Conservation (phyloP, 2,888 invertebrate species). For the Drosophila limbata region DNA sequence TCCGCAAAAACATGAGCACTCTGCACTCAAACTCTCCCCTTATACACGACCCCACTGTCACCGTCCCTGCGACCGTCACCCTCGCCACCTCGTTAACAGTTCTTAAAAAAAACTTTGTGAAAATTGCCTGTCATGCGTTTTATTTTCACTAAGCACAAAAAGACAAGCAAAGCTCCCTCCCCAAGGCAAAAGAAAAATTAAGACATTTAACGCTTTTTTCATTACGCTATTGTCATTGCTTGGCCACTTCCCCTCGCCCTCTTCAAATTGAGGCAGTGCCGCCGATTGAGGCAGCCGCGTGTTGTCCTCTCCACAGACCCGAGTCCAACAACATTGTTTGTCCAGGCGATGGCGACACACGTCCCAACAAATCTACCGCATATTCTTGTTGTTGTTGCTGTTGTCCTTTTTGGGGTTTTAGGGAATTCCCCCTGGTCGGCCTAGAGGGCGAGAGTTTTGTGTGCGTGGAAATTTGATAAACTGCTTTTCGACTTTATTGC, state of each 20-base stretch:
- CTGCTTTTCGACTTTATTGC: slow-evolving; percentile 82
- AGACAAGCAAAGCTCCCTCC: slow-evolving; percentile 13
- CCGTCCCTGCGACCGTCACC: background rate
- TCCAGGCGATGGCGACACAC: slow-evolving; percentile 55
- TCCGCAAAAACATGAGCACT: slow-evolving; percentile 9
- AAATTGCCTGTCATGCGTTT: slow-evolving; percentile 78
- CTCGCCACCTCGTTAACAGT: slow-evolving; percentile 47
- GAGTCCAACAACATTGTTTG: slow-evolving; percentile 41
- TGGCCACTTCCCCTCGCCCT: background rate
- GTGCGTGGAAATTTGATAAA: slow-evolving; percentile 78
- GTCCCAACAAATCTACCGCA: slow-evolving; percentile 49
- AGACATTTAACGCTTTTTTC: slow-evolving; percentile 79
- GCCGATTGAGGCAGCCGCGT: slow-evolving; percentile 14
- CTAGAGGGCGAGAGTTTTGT: slow-evolving; percentile 3
- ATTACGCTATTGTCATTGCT: slow-evolving; percentile 60
- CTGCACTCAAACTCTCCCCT: background rate
- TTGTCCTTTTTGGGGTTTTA: slow-evolving; percentile 10
- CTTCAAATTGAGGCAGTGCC: slow-evolving; percentile 6
- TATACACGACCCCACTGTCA: background rate
- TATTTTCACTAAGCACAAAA: slow-evolving; percentile 57
- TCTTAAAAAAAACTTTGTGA: slow-evolving; percentile 68
- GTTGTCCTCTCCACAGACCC: slow-evolving; percentile 8
- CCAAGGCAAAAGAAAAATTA: slow-evolving; percentile 66
- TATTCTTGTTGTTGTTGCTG: slow-evolving; percentile 3
- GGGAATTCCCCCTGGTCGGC: slow-evolving; percentile 5